phyloP scores from a whole-genome alignment of 2,888 invertebrate species.

The Crocallis elinguaria region DNA sequence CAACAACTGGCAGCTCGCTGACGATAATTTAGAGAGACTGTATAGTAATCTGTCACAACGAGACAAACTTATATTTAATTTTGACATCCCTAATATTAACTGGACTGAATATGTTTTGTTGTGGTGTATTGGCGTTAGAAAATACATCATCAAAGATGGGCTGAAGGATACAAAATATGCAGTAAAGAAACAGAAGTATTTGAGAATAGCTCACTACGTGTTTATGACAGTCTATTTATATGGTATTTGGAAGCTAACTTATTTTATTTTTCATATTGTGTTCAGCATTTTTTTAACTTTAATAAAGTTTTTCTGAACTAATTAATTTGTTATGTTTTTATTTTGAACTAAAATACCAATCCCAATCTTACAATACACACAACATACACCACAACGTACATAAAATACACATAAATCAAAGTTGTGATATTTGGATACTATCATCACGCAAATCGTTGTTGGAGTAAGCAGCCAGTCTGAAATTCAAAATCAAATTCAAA shows the following conservation, averaged over 20 bases:
- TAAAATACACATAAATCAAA: too few relatives aligned
- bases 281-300: too few relatives aligned
- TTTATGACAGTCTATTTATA: slow-evolving; percentile 4
- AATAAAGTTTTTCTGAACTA: too few relatives aligned
- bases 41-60: slow-evolving; percentile 20
- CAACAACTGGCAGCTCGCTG: slow-evolving; percentile 24
- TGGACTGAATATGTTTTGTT: slow-evolving; percentile 20
- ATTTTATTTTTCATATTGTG: neutral
- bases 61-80: slow-evolving; percentile 34
- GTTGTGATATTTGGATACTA: too few relatives aligned
- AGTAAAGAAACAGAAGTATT: neutral
- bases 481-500: too few relatives aligned
- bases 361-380: too few relatives aligned
- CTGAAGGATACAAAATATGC: slow-evolving; percentile 10
- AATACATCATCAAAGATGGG: slow-evolving; percentile 30
- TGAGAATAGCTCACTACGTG: slow-evolving; percentile 9
- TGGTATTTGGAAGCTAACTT: slow-evolving; percentile 7
- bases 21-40: slow-evolving; percentile 18
- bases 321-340: too few relatives aligned
- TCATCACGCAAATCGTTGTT: too few relatives aligned
- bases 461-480: too few relatives aligned
- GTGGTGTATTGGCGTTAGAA: slow-evolving; percentile 20
- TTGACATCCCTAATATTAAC: too few relatives aligned
- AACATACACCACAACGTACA: too few relatives aligned
- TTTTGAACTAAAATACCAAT: too few relatives aligned